Evolutionary conservation across 2,797 vertebrate species (phyloP), one percentile per base, ranked within the genome.

Genomic region (Labroides dimidiatus): DNA sequence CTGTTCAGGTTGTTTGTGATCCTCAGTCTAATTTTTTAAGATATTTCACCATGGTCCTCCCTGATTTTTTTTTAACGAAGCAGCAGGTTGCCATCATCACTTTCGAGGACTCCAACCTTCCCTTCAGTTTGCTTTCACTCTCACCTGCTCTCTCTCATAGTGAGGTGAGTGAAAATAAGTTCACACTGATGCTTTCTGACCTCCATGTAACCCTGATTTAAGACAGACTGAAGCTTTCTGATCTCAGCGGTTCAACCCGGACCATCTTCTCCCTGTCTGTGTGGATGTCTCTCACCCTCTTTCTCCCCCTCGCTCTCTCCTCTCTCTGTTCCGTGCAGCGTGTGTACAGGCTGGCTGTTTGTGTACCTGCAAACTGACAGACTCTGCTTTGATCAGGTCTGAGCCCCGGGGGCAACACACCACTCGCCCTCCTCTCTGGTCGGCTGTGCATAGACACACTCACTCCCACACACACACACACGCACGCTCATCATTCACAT

Each of bases 321-420:
- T 55, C 55, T 72, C 67, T 54, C 61, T 78, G 50, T 52, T 52
- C 27, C 33, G 50, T 52, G 65, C 68, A 15, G 51, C 53, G 75
- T 79, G 78, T 85, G 69, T 73, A 70, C 77, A 73, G 71, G 60
- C 72, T 65, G 77, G 60, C 72, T 84, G 86, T 78, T 87, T 87
- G 87, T 84, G 82, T 87, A 88, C 84, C 82, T 85, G 81, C 72
- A 77, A 77, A 78, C 86, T 81, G 81, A 88, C 82, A 89, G 87
- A 81, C 86, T 78, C 57, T 3, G 65, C 89, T 90, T 89, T 92
- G 90, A 92, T 92, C 91, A 89, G 75, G 84, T 80, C 75, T 50
- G 54, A 82, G 82, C 78, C 88, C 83, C 4, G 39, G 68, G 84
- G 89, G 80, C 77, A 82, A 63, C 80, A 60, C 84, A 77, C 68